Percentiles rank a stretch among this genome's conserved stretches.
These are phyloP conservation scores for Marcusenius ussheri DNA, from an alignment of 2,113 vertebrate species.

Conservation along the genomic window DNA sequence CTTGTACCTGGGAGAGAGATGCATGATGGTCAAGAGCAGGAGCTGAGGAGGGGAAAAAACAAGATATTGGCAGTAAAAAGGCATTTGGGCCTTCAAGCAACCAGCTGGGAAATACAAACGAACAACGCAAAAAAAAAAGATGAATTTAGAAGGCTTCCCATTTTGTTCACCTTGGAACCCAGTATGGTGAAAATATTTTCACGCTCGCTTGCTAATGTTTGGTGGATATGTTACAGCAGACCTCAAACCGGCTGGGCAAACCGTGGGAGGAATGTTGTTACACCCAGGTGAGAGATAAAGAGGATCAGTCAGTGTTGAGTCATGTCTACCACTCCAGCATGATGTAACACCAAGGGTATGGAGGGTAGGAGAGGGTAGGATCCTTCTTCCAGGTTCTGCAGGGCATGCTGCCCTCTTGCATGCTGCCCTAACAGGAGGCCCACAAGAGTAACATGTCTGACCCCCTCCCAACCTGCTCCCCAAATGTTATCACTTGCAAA, in stretches of 20 bases:
- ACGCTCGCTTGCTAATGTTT: neutral
- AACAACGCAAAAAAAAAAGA: neutral
- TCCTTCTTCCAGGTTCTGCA: neutral
- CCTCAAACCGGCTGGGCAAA: neutral
- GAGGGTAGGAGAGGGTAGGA: neutral
- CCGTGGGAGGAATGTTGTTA: neutral
- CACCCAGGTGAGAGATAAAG: neutral
- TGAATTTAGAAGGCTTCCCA: neutral
- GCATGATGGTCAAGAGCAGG: neutral
- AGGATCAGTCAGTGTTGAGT: neutral
- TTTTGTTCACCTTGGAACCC: neutral
- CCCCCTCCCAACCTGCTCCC: neutral
- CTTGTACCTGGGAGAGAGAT: slow-evolving; percentile 74
- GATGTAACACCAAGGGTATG: neutral
- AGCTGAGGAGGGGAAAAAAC: neutral
- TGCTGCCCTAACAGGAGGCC: neutral
- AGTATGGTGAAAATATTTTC: neutral
- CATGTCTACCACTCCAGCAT: neutral
- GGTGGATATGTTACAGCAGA: neutral
- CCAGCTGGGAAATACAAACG: neutral
- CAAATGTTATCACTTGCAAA: neutral
- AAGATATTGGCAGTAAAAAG: neutral
- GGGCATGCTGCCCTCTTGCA: neutral
- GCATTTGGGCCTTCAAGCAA: neutral
- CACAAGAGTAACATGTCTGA: neutral